Conservation (phyloP, 2,797 vertebrate species). For the Ispidina picta region DNA sequence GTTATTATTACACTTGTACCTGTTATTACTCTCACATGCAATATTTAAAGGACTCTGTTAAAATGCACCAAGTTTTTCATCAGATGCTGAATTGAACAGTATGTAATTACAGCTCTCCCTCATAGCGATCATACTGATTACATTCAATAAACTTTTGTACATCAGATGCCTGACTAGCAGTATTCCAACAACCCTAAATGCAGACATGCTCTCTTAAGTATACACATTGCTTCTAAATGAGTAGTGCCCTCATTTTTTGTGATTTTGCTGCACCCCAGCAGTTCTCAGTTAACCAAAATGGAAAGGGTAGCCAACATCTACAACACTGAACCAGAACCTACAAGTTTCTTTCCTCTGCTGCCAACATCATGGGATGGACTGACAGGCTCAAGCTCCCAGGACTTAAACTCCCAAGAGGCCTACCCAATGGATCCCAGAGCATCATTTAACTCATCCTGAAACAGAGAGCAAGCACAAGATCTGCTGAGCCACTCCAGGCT, state of each 20-base stretch:
- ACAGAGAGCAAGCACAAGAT: neutral
- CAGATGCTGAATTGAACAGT: neutral
- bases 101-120: neutral
- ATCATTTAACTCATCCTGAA: neutral
- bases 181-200: neutral
- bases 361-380: neutral
- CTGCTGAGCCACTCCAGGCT: neutral
- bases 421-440: neutral
- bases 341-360: neutral
- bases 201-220: neutral
- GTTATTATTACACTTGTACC: neutral
- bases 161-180: neutral
- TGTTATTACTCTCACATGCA: neutral
- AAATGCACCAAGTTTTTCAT: neutral
- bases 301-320: neutral
- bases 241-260: neutral
- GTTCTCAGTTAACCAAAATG: neutral
- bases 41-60: neutral
- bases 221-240: neutral
- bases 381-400: neutral
- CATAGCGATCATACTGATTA: neutral
- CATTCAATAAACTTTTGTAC: neutral
- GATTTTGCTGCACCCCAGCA: neutral
- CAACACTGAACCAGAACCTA: neutral
- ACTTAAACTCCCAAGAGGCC: neutral